Percentiles rank a stretch among this genome's conserved stretches.
Conservation (phyloP, 2,888 invertebrate genomes). For the Stenodema calcarata region DNA sequence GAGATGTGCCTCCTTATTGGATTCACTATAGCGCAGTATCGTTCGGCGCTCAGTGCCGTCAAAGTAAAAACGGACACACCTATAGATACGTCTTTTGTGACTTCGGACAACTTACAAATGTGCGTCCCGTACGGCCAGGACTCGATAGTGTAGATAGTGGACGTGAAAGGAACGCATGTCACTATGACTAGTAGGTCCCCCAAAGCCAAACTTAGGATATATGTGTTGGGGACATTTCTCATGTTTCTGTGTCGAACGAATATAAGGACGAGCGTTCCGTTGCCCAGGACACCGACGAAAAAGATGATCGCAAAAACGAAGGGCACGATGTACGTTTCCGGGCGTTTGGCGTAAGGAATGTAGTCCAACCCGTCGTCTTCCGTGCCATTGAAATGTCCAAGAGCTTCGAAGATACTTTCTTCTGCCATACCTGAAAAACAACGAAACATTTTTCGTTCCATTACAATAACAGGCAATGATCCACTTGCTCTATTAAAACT, state of each 20-base stretch:
- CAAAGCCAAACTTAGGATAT: slow-evolving; percentile 63
- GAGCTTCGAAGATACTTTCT: neutral
- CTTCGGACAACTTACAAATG: slow-evolving; percentile 82
- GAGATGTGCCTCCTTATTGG: slow-evolving; percentile 70
- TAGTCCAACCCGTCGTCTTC: slow-evolving; percentile 62
- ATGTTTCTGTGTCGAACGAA: slow-evolving; percentile 83
- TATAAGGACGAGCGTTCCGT: slow-evolving; percentile 84
- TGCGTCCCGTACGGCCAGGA: slow-evolving; percentile 88
- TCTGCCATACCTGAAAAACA: slow-evolving; percentile 19
- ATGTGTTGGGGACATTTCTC: slow-evolving; percentile 90
- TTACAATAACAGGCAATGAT: neutral
- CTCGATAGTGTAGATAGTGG: slow-evolving; percentile 83
- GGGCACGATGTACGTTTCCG: slow-evolving; percentile 88
- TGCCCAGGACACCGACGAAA: slow-evolving; percentile 85
- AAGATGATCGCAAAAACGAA: slow-evolving; percentile 84
- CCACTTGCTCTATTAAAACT: neutral
- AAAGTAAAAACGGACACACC: slow-evolving; percentile 90
- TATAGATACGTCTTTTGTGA: slow-evolving; percentile 82
- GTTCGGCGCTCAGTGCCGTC: slow-evolving; percentile 83
- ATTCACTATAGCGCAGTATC: slow-evolving; percentile 88
- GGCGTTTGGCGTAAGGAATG: slow-evolving; percentile 75
- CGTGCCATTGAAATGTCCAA: slow-evolving; percentile 12
- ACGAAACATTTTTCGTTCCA: neutral
- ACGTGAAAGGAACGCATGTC: slow-evolving; percentile 83
- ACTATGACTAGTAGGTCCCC: slow-evolving; percentile 75